Conservation (phyloP, 2,113 vertebrate genomes). For the Coturnix japonica region DNA sequence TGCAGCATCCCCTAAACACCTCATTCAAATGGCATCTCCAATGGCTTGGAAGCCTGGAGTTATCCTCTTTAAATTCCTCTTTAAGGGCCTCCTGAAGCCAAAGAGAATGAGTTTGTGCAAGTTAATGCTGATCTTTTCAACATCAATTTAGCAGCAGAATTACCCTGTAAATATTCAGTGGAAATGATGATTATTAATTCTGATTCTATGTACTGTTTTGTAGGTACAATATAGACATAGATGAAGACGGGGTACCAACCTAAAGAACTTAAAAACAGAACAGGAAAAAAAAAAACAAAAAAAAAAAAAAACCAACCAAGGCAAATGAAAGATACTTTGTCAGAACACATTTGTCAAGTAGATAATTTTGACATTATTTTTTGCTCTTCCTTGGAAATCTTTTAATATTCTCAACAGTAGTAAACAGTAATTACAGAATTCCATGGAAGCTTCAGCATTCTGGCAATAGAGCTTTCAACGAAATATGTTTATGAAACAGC, state of each 20-base stretch:
- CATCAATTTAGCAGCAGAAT: neutral
- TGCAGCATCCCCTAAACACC: neutral
- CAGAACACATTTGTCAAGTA: neutral
- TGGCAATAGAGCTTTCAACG: neutral
- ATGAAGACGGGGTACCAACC: neutral
- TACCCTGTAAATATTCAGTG: neutral
- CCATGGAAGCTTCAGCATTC: neutral
- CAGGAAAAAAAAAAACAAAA: neutral
- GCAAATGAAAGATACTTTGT: neutral
- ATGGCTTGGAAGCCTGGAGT: neutral
- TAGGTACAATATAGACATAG: neutral
- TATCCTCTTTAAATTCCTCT: neutral
- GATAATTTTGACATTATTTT: neutral
- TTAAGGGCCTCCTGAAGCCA: neutral
- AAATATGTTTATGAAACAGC: neutral
- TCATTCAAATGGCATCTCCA: neutral
- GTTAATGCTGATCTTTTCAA: neutral
- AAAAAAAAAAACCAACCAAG: rapidly evolving
- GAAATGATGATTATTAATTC: neutral
- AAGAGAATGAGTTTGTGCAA: rapidly evolving
- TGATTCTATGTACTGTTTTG: neutral
- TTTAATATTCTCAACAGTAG: neutral
- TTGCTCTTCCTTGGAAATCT: neutral
- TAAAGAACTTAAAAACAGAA: neutral
- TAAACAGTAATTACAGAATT: neutral